Conservation (phyloP, 2,888 invertebrate genomes). For the Idaea dimidiata region DNA sequence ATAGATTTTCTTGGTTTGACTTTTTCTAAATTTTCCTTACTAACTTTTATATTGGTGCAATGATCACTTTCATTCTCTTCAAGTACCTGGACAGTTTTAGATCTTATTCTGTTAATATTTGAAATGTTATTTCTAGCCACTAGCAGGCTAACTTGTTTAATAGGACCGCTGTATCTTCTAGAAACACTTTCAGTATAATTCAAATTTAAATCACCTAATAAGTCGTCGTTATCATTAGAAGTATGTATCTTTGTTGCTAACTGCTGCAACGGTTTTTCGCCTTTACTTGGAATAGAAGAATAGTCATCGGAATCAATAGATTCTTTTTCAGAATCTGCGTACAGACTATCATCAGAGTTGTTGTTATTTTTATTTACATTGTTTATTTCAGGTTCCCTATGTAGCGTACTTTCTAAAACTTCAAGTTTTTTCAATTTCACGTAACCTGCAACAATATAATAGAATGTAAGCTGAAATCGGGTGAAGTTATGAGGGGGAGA, state of each 20-base stretch:
- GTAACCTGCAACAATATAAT: slow-evolving; percentile 70
- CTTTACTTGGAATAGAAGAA: slow-evolving; percentile 44
- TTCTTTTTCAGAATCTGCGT: slow-evolving; percentile 72
- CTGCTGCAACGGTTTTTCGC: slow-evolving; percentile 49
- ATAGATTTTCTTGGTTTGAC: slow-evolving; percentile 60
- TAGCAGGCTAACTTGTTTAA: slow-evolving; percentile 49
- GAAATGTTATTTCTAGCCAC: slow-evolving; percentile 48
- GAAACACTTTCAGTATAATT: slow-evolving; percentile 32
- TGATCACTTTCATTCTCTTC: slow-evolving; percentile 43
- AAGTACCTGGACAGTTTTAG: slow-evolving; percentile 31
- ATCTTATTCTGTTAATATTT: slow-evolving; percentile 43
- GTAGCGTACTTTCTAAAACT: slow-evolving; percentile 64
- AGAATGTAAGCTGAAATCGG: neutral
- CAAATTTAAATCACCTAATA: slow-evolving; percentile 29
- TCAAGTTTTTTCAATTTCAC: slow-evolving; percentile 79
- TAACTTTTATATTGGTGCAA: slow-evolving; percentile 28
- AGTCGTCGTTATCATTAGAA: slow-evolving; percentile 25
- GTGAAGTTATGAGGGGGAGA: neutral
- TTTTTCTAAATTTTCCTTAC: slow-evolving; percentile 34
- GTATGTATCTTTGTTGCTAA: slow-evolving; percentile 41
- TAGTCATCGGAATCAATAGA: slow-evolving; percentile 62
- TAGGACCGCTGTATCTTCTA: slow-evolving; percentile 57
- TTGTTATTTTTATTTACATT: slow-evolving; percentile 34
- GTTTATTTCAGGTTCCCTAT: slow-evolving; percentile 48
- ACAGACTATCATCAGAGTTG: slow-evolving; percentile 62